Evolutionary conservation across 1,140 invertebrate genomes (phyloP).

Genomic region (Trachymyrmex septentrionalis): DNA sequence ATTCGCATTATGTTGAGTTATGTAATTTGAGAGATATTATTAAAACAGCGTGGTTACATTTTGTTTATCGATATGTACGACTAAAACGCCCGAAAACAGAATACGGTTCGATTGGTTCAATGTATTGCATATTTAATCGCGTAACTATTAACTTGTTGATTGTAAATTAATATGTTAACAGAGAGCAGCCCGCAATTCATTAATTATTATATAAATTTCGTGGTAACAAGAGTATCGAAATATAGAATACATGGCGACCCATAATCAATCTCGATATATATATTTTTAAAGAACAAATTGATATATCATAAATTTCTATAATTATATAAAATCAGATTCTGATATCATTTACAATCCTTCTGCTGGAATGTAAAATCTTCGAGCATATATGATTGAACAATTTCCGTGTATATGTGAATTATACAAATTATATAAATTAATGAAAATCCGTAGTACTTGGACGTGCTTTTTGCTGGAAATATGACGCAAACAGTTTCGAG

Average conservation of each 20-base stretch:
- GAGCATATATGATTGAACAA: neutral
- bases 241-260: conserved; percentile 53
- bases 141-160: conserved; percentile 67
- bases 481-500: neutral
- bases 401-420: neutral
- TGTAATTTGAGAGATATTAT: conserved; percentile 62
- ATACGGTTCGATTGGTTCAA: conserved; percentile 56
- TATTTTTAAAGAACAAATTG: conserved; percentile 60
- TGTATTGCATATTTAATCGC: conserved; percentile 66
- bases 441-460: neutral
- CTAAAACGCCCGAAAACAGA: conserved; percentile 57
- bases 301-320: conserved; percentile 29
- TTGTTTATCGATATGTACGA: conserved; percentile 55
- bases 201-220: conserved; percentile 64
- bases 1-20: conserved; percentile 11
- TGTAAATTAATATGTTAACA: conserved; percentile 67
- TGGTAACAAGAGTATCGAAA: conserved; percentile 62
- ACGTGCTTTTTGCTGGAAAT: neutral
- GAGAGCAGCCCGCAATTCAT: conserved; percentile 61
- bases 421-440: conserved; percentile 17
- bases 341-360: neutral
- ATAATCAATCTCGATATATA: conserved; percentile 52
- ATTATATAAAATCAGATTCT: conserved; percentile 41
- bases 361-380: neutral
- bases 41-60: conserved; percentile 54